These are phyloP conservation scores for Dryocosmus kuriphilus DNA, from an alignment of 2,888 invertebrate genomes.

Conservation along the genomic window DNA sequence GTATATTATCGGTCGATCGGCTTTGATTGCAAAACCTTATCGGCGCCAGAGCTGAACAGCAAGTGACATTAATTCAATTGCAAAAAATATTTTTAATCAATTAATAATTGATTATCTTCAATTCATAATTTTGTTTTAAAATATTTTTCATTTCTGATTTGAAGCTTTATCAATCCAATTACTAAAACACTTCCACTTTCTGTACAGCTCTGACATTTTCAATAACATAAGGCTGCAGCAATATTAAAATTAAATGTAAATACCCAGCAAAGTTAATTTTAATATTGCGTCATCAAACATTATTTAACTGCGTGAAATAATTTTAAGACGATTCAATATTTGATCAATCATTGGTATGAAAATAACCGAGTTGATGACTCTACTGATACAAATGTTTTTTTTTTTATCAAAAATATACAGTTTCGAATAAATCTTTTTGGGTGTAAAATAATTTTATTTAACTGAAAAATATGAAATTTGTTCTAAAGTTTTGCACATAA, in stretches of 20 bases:
- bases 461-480: no score
- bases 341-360: background rate
- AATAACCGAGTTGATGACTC: background rate
- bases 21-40: background rate
- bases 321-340: background rate
- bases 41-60: background rate
- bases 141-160: background rate
- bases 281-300: background rate
- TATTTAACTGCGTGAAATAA: background rate
- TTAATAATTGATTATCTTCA: background rate
- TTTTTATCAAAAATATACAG: background rate
- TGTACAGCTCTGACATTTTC: background rate
- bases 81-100: background rate
- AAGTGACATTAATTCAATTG: background rate
- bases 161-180: background rate
- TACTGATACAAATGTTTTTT: background rate
- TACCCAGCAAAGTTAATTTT: background rate
- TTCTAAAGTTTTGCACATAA: no score
- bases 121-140: background rate
- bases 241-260: constrained; percentile 1
- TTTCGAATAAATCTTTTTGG: no score
- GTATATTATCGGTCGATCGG: constrained; percentile 3
- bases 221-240: background rate
- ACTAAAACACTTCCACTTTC: background rate
- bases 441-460: no score